Base-by-base conservation (phyloP, 2,888 invertebrate genomes). In the Megalurothrips usitatus region DNA sequence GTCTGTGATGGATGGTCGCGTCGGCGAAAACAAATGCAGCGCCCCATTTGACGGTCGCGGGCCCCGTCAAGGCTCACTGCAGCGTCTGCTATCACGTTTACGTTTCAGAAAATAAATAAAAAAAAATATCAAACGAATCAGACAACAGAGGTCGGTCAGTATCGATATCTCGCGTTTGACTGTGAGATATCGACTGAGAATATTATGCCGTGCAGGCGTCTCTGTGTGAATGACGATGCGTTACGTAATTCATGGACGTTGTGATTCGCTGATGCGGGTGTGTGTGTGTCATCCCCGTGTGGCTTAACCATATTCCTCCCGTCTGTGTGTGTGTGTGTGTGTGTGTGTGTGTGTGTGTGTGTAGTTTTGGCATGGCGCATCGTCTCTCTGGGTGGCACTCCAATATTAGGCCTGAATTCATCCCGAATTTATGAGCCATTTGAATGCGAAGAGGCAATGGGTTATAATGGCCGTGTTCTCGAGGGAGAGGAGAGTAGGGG, bases 381-480 rank as follows among this genome's bases (percentile, higher is more conserved):
- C 58, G 58, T 58, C 58, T 58, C 3, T 43, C 34, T 43, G 34
- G 34, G 58, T 58, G 68, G 26, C 68, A 26, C 68, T 26, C 68
- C 68, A 26, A 75, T 75, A 75, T 75, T 75, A 75, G 68, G 68
- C 68, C 68, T 12, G 68, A 23, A 75, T 26, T 75, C 68, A 75
- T 75, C 68, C 68, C 26, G 26, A 26, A 75, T 75, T 75, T 75
- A 75, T 75, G 68, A 75, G 68, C 68, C 68, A 75, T 75, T 75
- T 75, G 23, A 75, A 75, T 75, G 68, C 68, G 68, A 75, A 75
- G 68, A 75, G 68, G 68, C 68, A 75, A 75, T 75, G 68, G 68
- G 68, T 75, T 75, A 75, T 75, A 75, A 75, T 75, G 68, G 26
- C 68, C 68, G 34, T 43, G 19, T 52, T 52, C 12, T 19, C 6